Conservation (phyloP, 2,888 invertebrate species). For the Drosophila longiperda region DNA sequence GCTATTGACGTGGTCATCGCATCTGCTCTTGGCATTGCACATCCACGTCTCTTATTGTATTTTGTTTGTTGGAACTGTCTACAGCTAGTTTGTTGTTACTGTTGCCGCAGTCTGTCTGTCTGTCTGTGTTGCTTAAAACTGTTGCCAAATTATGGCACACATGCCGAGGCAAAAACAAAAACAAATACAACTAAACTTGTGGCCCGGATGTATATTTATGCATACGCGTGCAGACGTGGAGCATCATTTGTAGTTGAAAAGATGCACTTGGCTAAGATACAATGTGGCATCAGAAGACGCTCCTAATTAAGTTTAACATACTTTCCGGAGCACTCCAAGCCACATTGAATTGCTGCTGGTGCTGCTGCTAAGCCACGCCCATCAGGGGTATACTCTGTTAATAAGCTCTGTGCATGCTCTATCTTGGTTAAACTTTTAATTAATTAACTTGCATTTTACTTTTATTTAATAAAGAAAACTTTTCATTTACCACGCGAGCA, state of each 20-base stretch:
- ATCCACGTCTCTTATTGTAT: constrained; percentile 49
- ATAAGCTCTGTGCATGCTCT: constrained; percentile 61
- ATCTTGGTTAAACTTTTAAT: constrained; percentile 73
- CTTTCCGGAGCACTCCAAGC: constrained; percentile 43
- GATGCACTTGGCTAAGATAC: constrained; percentile 43
- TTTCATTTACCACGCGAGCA: constrained; percentile 38
- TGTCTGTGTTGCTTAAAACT: constrained; percentile 46
- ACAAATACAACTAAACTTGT: constrained; percentile 22
- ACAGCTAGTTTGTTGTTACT: constrained; percentile 18
- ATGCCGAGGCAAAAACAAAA: constrained; percentile 33
- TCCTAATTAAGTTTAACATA: constrained; percentile 64
- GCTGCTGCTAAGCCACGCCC: constrained; percentile 8
- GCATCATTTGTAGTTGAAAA: constrained; percentile 30
- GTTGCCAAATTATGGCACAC: constrained; percentile 54
- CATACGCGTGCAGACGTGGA: constrained; percentile 6
- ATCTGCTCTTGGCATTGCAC: constrained; percentile 69
- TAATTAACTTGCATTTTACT: constrained; percentile 75
- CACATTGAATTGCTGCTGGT: constrained; percentile 17
- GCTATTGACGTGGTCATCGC: constrained; percentile 42
- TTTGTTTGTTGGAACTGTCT: constrained; percentile 38
- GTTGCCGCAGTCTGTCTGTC: constrained; percentile 8
- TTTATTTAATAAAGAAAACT: constrained; percentile 75
- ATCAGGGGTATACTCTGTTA: constrained; percentile 9
- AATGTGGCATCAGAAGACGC: constrained; percentile 23
- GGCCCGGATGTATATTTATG: constrained; percentile 23